Evolutionary conservation across 2,113 vertebrate genomes (phyloP).

Genomic region (Passer montanus): DNA sequence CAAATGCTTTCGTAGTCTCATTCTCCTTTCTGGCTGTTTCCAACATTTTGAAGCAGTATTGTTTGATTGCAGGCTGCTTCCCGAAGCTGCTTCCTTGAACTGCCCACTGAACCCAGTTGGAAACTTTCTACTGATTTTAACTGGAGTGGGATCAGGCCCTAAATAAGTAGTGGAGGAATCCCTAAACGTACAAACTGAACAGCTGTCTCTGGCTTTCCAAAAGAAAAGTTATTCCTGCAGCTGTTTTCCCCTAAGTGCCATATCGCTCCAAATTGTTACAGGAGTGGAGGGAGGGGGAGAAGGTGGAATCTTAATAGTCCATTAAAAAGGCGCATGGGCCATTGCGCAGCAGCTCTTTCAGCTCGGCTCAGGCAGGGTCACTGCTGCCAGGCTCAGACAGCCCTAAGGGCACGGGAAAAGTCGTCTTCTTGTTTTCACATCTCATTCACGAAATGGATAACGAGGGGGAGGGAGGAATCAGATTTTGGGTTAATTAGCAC

Average conservation of each 20-base stretch:
- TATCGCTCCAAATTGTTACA: constrained; percentile 34
- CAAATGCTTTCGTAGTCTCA: constrained; percentile 24
- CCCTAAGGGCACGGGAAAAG: constrained; percentile 70
- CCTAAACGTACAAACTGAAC: neutral
- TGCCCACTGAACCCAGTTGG: neutral
- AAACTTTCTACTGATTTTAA: constrained; percentile 9
- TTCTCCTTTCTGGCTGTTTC: neutral
- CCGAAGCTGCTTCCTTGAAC: constrained; percentile 16
- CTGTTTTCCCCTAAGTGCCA: constrained; percentile 45
- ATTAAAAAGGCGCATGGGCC: constrained; percentile 46
- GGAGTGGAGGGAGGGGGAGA: constrained; percentile 33
- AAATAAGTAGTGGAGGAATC: constrained; percentile 18
- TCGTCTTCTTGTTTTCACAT: constrained; percentile 64
- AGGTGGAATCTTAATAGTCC: constrained; percentile 66
- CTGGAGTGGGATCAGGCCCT: neutral
- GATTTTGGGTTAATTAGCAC: constrained; percentile 65
- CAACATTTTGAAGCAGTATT: constrained; percentile 17
- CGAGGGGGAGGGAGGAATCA: constrained; percentile 34
- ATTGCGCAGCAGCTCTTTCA: constrained; percentile 57
- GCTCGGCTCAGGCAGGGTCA: constrained; percentile 51
- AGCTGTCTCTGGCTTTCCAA: constrained; percentile 3
- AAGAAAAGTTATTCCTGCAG: constrained; percentile 25
- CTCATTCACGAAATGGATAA: constrained; percentile 50
- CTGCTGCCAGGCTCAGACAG: constrained; percentile 42
- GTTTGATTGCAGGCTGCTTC: constrained; percentile 15